phyloP scores from a whole-genome alignment of 2,113 vertebrate genomes.

The Aptenodytes forsteri region DNA sequence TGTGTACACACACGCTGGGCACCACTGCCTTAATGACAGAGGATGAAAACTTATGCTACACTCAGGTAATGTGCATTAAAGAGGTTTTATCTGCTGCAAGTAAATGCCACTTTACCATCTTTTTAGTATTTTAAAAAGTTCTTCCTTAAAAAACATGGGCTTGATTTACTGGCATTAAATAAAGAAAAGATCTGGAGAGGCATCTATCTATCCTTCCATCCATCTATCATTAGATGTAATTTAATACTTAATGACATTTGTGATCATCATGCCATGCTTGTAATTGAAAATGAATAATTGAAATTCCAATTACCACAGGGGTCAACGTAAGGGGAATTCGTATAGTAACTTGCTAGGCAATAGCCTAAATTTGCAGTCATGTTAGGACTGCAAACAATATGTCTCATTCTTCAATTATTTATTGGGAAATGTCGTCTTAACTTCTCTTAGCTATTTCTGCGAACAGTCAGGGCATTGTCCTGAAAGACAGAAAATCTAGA shows the following conservation, averaged over 20 bases:
- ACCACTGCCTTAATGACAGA: not conserved
- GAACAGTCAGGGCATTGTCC: not conserved
- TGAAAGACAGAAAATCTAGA: not conserved
- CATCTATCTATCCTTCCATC: slow-evolving; percentile 45
- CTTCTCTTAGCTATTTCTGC: not conserved
- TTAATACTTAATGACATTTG: slow-evolving; percentile 78
- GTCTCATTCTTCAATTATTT: slow-evolving; percentile 62
- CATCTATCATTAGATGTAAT: slow-evolving; percentile 71
- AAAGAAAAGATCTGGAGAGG: slow-evolving; percentile 37
- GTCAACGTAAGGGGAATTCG: slow-evolving; percentile 64
- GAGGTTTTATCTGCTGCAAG: not conserved
- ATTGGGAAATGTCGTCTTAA: slow-evolving; percentile 16
- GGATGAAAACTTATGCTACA: not conserved
- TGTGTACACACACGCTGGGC: not conserved
- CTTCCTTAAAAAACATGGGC: not conserved
- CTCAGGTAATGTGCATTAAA: not conserved
- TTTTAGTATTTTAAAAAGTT: not conserved
- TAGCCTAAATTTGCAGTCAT: slow-evolving; percentile 55
- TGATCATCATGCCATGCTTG: slow-evolving; percentile 72
- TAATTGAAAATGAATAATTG: slow-evolving; percentile 83
- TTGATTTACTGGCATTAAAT: slow-evolving; percentile 32
- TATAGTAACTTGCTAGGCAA: slow-evolving; percentile 60
- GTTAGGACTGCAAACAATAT: slow-evolving; percentile 56
- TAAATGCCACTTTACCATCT: not conserved
- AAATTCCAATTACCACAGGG: slow-evolving; percentile 77